Percentiles rank a stretch among this genome's conserved stretches.
phyloP scores from a whole-genome alignment of 35 echinoderm and acorn worm species.

The Heliocidaris tuberculata region DNA sequence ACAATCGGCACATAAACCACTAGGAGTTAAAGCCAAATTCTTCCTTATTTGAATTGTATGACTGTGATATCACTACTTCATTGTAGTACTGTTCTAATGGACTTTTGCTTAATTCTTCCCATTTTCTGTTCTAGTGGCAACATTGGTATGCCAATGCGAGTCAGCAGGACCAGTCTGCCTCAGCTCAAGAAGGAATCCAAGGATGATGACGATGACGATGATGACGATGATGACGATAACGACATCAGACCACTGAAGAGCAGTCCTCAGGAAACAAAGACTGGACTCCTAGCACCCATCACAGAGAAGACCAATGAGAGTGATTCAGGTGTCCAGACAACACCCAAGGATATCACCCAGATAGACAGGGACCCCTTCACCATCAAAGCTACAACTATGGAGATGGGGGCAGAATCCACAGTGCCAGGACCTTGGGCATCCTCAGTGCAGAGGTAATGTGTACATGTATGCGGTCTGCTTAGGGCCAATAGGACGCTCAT shows the following conservation, averaged over 20 bases:
- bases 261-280: not conserved
- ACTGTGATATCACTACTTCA: too few relatives aligned
- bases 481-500: too few relatives aligned
- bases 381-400: not conserved
- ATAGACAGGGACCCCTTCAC: not conserved
- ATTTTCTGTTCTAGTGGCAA: not conserved
- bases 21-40: too few relatives aligned
- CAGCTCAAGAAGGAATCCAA: not conserved
- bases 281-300: slow-evolving; percentile 18
- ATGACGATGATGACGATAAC: slow-evolving; percentile 58
- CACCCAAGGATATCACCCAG: not conserved
- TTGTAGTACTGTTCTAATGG: too few relatives aligned
- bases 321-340: slow-evolving; percentile 24
- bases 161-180: not conserved
- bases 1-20: too few relatives aligned
- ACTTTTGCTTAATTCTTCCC: too few relatives aligned
- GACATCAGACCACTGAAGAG: slow-evolving; percentile 55
- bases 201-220: slow-evolving; percentile 57
- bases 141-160: not conserved
- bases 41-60: too few relatives aligned
- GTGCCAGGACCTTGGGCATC: not conserved
- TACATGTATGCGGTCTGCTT: too few relatives aligned
- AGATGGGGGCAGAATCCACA: not conserved
- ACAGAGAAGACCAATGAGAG: slow-evolving; percentile 31
- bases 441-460: not conserved